Evolutionary conservation across 1,140 invertebrate species (phyloP), one percentile per base, ranked within the genome.

Genomic region (Eupeodes corollae): DNA sequence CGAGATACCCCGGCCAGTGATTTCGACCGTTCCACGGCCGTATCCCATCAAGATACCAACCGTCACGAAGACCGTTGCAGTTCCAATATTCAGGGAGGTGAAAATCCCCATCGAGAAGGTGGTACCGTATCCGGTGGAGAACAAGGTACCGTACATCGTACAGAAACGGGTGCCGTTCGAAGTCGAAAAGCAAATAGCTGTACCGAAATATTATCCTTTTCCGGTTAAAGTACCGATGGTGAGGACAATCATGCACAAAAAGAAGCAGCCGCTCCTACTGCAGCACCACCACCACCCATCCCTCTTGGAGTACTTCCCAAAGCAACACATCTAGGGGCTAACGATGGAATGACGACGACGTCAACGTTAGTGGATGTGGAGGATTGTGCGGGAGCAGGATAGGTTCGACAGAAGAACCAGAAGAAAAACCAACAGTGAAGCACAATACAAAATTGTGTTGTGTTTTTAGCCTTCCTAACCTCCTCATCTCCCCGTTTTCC

Each of bases 191-290:
- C 78, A 82, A 44, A 72, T 84, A 6, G 78, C 78, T 0, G 77
- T 82, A 14, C 82, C 78, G 6, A 73, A 84, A 9, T 80, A 82
- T 42, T 82, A 82, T 52, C 82, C 80, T 12, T 83, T 83, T 54
- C 82, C 82, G 2, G 76, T 84, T 10, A 81, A 84, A 56, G 75
- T 85, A 37, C 83, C 83, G 12, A 71, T 85, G 35, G 79, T 83
- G 55, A 84, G 83, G 53, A 79, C 81, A 46, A 73, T 84, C 50
- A 75, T 76, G 48, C 77, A 80, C 54, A 74, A 75, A 2, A 26
- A 26, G 8, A 26, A 26, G 21, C 21, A 3, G 8, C 21, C 8
- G 3, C 8, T 26, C n/a, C n/a, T n/a, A 8, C 21, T 26, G 21
- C 21, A 26, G 8, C 21, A 26, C 8, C 21, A 26, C 21, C 21